Percentiles rank a stretch among this genome's conserved stretches.
phyloP scores from a whole-genome alignment of 2,888 invertebrate genomes.

The Oxycera nigricornis region DNA sequence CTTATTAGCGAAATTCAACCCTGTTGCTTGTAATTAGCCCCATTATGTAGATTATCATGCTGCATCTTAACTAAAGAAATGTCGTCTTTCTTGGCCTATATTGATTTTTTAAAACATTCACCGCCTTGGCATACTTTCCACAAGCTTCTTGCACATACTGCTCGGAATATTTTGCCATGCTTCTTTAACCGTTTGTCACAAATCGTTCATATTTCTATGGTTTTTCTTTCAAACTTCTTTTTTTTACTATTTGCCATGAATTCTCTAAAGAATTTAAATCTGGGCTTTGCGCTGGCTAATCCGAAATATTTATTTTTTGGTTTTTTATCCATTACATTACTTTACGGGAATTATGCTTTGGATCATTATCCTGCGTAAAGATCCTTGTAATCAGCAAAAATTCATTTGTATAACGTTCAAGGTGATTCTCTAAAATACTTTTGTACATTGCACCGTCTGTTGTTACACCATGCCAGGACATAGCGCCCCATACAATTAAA shows the following conservation, averaged over 20 bases:
- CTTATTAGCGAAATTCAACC: too few relatives aligned
- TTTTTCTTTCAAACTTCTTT: not conserved
- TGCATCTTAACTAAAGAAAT: too few relatives aligned
- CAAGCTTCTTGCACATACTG: not conserved
- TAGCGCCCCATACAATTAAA: not conserved
- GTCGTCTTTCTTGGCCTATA: too few relatives aligned
- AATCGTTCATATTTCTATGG: not conserved
- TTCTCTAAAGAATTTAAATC: not conserved
- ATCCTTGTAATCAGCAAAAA: not conserved
- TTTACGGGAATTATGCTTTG: not conserved
- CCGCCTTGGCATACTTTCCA: too few relatives aligned
- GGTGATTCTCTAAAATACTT: not conserved
- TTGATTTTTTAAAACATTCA: too few relatives aligned
- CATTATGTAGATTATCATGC: too few relatives aligned
- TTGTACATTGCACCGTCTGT: not conserved
- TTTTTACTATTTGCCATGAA: too few relatives aligned
- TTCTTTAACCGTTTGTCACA: not conserved
- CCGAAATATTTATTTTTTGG: not conserved
- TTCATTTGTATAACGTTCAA: not conserved
- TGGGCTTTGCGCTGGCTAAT: not conserved
- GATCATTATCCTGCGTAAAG: not conserved
- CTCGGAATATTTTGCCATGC: not conserved
- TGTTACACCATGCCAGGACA: not conserved
- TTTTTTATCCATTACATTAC: not conserved
- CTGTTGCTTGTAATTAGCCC: too few relatives aligned